These are phyloP conservation scores for Muntiacus muntjak DNA, from an alignment of 2,113 vertebrate species.

Conservation along the genomic window DNA sequence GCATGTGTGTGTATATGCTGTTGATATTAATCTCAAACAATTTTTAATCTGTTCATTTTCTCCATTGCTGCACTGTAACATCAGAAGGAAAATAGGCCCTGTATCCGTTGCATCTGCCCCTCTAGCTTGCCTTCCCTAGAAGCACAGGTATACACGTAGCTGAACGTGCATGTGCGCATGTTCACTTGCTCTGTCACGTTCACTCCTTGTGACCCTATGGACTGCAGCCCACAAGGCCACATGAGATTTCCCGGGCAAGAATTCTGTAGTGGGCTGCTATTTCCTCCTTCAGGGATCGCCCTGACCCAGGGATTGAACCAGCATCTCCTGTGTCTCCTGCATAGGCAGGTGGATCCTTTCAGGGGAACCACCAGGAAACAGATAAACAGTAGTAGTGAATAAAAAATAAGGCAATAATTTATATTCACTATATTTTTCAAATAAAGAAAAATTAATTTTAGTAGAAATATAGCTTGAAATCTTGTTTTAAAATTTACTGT, in stretches of 20 bases:
- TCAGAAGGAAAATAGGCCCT: neutral
- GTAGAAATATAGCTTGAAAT: neutral
- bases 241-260: neutral
- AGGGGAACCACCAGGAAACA: neutral
- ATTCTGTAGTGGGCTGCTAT: neutral
- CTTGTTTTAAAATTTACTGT: neutral
- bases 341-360: neutral
- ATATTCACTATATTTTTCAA: neutral
- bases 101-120: neutral
- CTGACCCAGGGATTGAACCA: neutral
- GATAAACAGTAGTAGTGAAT: neutral
- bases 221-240: neutral
- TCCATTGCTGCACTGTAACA: neutral
- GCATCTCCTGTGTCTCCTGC: neutral
- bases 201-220: neutral
- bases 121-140: neutral
- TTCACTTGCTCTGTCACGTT: neutral
- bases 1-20: neutral
- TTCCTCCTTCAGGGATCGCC: neutral
- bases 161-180: neutral
- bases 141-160: neutral
- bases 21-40: neutral
- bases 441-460: neutral
- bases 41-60: neutral
- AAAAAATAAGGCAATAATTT: neutral